These are phyloP conservation scores for Drosophila phalerata DNA, from an alignment of 2,888 invertebrate genomes.

Conservation along the genomic window DNA sequence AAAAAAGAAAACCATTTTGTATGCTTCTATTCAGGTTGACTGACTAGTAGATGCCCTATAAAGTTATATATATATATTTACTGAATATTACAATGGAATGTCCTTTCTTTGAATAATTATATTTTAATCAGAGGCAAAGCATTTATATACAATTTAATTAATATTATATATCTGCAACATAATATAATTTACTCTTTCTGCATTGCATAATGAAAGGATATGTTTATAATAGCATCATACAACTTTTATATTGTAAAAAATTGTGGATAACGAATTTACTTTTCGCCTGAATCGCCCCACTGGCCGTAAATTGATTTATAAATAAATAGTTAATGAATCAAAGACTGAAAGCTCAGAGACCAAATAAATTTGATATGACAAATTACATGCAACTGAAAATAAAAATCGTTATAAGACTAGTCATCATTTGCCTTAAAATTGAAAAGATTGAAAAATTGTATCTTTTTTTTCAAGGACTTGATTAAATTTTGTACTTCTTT, in stretches of 20 bases:
- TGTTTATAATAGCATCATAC: background rate
- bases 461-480: too few species aligned
- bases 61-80: background rate
- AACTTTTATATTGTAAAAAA: background rate
- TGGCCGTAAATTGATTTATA: constrained; percentile 36
- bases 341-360: background rate
- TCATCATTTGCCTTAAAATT: too few species aligned
- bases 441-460: background rate
- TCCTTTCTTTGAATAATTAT: background rate
- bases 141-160: background rate
- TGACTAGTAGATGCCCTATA: background rate
- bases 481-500: background rate
- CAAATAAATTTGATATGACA: constrained; percentile 24
- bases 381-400: constrained; percentile 18
- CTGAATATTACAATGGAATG: background rate
- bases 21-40: too few species aligned
- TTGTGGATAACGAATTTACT: constrained; percentile 9
- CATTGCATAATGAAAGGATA: background rate
- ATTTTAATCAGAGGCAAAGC: background rate
- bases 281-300: constrained; percentile 3
- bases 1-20: background rate
- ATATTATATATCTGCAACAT: background rate
- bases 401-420: background rate
- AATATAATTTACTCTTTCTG: background rate
- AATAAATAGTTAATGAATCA: constrained; percentile 44